These are phyloP conservation scores for Otolemur crassicaudatus DNA, from an alignment of 2,797 vertebrate genomes.

Conservation along the genomic window DNA sequence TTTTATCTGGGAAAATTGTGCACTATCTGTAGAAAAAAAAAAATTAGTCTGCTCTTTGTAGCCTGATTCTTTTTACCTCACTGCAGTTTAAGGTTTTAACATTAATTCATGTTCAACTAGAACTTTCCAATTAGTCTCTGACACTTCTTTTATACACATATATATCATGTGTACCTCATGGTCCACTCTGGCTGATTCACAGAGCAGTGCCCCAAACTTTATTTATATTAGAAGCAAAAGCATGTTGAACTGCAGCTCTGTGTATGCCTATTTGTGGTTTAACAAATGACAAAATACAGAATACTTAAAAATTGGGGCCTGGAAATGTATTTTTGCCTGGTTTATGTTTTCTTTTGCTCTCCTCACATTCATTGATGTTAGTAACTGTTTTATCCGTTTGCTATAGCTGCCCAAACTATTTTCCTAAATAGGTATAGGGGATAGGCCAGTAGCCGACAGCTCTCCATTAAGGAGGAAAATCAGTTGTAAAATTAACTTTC, in stretches of 20 bases:
- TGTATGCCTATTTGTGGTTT: conserved; percentile 86
- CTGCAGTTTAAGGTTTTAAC: conserved; percentile 74
- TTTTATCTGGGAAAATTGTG: conserved; percentile 39
- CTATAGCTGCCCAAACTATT: conserved; percentile 51
- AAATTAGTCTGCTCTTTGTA: conserved; percentile 52
- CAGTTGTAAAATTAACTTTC: conserved; percentile 17
- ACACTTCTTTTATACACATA: conserved; percentile 85
- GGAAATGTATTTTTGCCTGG: conserved; percentile 86
- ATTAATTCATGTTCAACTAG: conserved; percentile 77
- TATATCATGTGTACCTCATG: conserved; percentile 83
- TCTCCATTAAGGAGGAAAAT: neutral
- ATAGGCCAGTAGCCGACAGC: neutral
- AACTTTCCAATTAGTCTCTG: conserved; percentile 84
- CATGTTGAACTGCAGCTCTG: conserved; percentile 83
- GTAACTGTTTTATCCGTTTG: conserved; percentile 84
- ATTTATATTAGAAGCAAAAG: conserved; percentile 88
- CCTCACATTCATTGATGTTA: conserved; percentile 82
- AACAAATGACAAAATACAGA: conserved; percentile 89
- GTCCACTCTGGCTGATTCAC: conserved; percentile 81
- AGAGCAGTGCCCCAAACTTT: conserved; percentile 83
- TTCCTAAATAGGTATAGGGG: conserved; percentile 16
- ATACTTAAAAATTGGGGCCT: conserved; percentile 87
- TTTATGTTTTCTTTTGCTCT: conserved; percentile 86
- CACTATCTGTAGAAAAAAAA: neutral
- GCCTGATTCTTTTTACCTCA: conserved; percentile 63